Base-by-base conservation (phyloP, 2,797 vertebrate genomes). In the Morelia viridis region DNA sequence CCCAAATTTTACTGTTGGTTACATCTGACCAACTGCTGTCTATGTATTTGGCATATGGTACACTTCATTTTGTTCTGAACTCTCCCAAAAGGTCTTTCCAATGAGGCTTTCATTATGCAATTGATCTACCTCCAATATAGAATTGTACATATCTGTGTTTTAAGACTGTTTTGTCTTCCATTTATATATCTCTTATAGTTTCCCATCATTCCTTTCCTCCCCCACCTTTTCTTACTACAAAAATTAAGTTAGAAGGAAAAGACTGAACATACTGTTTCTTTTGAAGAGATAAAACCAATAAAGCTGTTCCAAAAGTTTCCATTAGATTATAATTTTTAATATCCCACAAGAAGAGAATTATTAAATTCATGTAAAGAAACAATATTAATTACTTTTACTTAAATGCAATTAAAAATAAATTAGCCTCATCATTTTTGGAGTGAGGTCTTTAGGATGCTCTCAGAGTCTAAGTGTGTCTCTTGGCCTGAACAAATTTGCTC, bases 21-120 rank as follows among this genome's bases (percentile, higher is more conserved):
- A 88, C 31, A 87, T 87, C 41, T 61, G 35, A 88, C 58, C 46
- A 65, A 71, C 10, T n/a, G 22, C 60, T 41, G 11, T 65, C 41
- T 89, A 15, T 65, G 64, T 68, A 89, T 68, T 57, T 89, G 91
- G 31, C 61, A 53, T n/a, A 12, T 6, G 50, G 24, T 76, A 1
- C 3, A 0, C 3, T 31, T 88, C 62, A 0, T 24, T 89, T 58
- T 26, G 76, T 57, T 84, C 62, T 46, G 53, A 64, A 58, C n/a
- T 57, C 64, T 80, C 71, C 71, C 41, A 7, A 35, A 35, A 56
- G 64, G n/a, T n/a, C 28, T 88, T 71, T 68, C 10, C 6, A 56
- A 19, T 89, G 88, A 89, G 76, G 24, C 41, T 90, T 84, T 84
- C 84, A 62, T n/a, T 62, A 60, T 62, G 57, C 13, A 90, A 61